These are phyloP conservation scores for Tholera decimalis DNA, from an alignment of 2,888 invertebrate species.

Conservation along the genomic window DNA sequence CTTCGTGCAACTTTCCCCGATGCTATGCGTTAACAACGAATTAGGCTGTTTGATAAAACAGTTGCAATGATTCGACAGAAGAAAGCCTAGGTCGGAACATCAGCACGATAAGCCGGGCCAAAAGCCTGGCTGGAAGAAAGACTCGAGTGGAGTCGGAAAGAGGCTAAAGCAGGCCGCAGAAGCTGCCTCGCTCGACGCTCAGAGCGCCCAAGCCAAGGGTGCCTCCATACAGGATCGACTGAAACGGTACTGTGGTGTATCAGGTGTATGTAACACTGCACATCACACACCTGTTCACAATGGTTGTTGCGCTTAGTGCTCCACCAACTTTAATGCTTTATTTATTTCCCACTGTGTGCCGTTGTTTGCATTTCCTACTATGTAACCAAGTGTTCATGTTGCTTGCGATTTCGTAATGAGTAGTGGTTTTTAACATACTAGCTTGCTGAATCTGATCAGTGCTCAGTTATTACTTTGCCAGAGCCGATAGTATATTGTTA, in stretches of 20 bases:
- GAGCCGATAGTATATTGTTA: conserved; percentile 24
- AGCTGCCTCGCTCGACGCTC: conserved; percentile 80
- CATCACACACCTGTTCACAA: conserved; percentile 54
- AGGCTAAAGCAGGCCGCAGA: conserved; percentile 82
- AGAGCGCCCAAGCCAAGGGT: conserved; percentile 63
- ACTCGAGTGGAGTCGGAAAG: conserved; percentile 81
- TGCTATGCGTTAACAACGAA: conserved; percentile 50
- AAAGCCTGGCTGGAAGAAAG: conserved; percentile 81
- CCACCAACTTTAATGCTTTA: conserved; percentile 69
- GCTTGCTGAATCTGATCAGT: conserved; percentile 19
- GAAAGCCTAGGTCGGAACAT: conserved; percentile 84
- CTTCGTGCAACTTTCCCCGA: conserved; percentile 57
- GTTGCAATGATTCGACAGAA: conserved; percentile 82
- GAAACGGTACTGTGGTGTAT: conserved; percentile 82
- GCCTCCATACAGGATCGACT: conserved; percentile 83
- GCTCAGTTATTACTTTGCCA: conserved; percentile 3
- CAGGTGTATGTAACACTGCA: conserved; percentile 45
- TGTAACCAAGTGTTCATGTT: conserved; percentile 11
- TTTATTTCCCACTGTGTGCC: conserved; percentile 17
- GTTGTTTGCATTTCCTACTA: conserved; percentile 14
- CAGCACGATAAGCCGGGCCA: conserved; percentile 72
- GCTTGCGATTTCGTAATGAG: conserved; percentile 20
- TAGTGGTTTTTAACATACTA: background rate
- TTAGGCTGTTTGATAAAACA: conserved; percentile 64
- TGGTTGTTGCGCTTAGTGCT: conserved; percentile 58